These are phyloP conservation scores for Bursaphelenchus mucronatus DNA, from an alignment of 1,140 invertebrate genomes.

Conservation along the genomic window DNA sequence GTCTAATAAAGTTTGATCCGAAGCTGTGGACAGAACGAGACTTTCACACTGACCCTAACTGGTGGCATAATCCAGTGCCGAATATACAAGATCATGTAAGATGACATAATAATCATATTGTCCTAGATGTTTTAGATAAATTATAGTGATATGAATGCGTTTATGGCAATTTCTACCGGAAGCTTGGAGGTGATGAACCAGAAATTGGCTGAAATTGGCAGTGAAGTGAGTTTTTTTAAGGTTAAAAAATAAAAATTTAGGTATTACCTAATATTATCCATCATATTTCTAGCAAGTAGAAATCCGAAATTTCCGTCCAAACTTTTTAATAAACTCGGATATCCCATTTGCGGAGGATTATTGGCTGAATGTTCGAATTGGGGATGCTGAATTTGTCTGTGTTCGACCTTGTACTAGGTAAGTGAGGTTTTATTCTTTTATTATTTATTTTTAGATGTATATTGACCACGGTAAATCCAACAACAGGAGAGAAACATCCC, in stretches of 20 bases:
- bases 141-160: constrained; percentile 67
- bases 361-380: constrained; percentile 46
- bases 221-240: constrained; percentile 16
- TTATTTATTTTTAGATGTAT: constrained; percentile 24
- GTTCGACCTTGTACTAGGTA: constrained; percentile 46
- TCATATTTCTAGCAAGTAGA: constrained; percentile 61
- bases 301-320: constrained; percentile 68
- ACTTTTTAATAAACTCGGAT: constrained; percentile 69
- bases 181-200: constrained; percentile 69
- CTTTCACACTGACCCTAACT: background rate
- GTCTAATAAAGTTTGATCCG: constrained; percentile 37
- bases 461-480: constrained; percentile 45
- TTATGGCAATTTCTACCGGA: constrained; percentile 67
- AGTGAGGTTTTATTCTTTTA: constrained; percentile 1
- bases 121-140: constrained; percentile 64
- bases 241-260: background rate
- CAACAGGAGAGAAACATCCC: constrained; percentile 24
- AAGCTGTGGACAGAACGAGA: constrained; percentile 39
- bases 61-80: constrained; percentile 35
- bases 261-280: no score
- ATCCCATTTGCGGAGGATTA: constrained; percentile 67
- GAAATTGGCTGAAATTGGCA: constrained; percentile 61
- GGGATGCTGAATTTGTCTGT: constrained; percentile 47
- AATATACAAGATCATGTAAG: constrained; percentile 40
- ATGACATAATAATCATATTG: constrained; percentile 3